Evolutionary conservation across 2,797 vertebrate species (phyloP), one percentile per base, ranked within the genome.

Genomic region (Stomatorhinus walkeri): DNA sequence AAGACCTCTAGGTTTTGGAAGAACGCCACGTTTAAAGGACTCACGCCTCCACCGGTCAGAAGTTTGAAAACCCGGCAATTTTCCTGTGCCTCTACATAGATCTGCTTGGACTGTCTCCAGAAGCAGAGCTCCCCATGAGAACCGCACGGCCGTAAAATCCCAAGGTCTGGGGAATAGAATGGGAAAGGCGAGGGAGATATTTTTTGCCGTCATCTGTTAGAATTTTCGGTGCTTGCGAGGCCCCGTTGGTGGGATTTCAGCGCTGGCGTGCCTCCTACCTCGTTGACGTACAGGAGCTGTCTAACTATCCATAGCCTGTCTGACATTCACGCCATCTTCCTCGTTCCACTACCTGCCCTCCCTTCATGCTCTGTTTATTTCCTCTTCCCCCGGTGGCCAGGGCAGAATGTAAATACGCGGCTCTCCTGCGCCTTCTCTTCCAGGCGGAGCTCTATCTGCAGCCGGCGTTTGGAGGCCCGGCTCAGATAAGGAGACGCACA

Each of bases 241-340:
- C 81, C 32, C 4, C 24, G 16, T 22, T n/a, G 85, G 51, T 49
- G 28, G 51, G 85, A 89, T 88, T 91, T 89, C 48, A n/a, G 89
- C 36, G 64, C 88, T 7, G 89, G 89, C n/a, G 36, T 85, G 88
- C 22, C 61, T 61, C 76, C 85, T 6, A 88, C 90, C 87, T 90
- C 87, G 64, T 84, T 91, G 87, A 88, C 85, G 90, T 87, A 48
- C 87, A 91, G 91, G 89, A 88, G 87, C 89, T 90, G 89, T 90
- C 88, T 96, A 96, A 96, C 95, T 95, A 96, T 95, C 95, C 96
- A 94, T 94, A 94, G 95, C 96, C 93, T 96, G 94, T 96, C 94
- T 95, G 94, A 96, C 95, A 94, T 95, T 95, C 95, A 95, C 93
- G 94, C 94, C 90, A 93, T 79, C 86, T 89, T 76, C 90, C 83